Evolutionary conservation across 1,140 invertebrate genomes (phyloP).

Genomic region (Coptotermes formosanus): DNA sequence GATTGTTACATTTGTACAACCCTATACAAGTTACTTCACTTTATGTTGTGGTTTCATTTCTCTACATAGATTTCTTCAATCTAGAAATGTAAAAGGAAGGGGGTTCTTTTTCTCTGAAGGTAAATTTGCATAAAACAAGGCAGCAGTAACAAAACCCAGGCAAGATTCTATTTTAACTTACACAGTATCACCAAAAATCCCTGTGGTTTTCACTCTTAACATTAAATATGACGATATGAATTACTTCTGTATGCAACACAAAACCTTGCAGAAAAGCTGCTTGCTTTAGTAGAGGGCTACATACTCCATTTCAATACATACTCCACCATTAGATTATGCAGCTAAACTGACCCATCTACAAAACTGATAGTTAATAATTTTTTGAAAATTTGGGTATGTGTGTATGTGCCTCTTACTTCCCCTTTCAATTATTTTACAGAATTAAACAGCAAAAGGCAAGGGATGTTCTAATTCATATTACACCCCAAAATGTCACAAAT

Average conservation of each 20-base stretch:
- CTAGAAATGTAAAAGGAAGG: constrained; percentile 23
- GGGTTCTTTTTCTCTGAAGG: background rate
- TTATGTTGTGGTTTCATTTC: constrained; percentile 22
- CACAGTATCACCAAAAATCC: background rate
- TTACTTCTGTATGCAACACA: background rate
- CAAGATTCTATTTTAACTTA: background rate
- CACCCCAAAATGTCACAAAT: background rate
- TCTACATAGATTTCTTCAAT: constrained; percentile 29
- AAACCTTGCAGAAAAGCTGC: background rate
- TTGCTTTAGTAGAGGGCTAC: background rate
- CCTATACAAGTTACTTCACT: constrained; percentile 35
- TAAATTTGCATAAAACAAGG: background rate
- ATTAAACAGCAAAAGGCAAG: background rate
- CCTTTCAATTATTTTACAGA: constrained; percentile 2
- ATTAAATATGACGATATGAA: too few species aligned
- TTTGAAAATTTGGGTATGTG: background rate
- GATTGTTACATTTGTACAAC: constrained; percentile 37
- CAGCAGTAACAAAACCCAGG: constrained; percentile 1
- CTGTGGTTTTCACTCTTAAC: background rate
- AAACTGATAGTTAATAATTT: background rate
- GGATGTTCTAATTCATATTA: background rate
- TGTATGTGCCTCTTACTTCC: constrained; percentile 5
- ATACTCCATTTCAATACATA: background rate
- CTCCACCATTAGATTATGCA: background rate
- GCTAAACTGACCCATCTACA: background rate